Conservation (phyloP, 1,140 invertebrate species). For the Cherax destructor region DNA sequence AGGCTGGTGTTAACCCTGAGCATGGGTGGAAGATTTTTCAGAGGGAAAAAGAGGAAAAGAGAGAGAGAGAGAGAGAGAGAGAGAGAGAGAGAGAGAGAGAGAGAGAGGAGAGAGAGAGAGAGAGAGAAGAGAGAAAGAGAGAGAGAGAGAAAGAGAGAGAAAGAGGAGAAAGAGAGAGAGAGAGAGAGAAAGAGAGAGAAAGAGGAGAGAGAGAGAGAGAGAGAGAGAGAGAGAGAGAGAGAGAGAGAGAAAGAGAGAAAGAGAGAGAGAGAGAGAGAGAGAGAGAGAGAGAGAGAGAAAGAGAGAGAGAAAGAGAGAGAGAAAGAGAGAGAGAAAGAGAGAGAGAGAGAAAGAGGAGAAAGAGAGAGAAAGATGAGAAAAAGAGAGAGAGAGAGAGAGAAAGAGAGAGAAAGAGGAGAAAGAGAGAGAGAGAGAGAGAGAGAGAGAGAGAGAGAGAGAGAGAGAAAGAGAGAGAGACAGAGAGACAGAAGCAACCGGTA, state of each 20-base stretch:
- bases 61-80: background rate
- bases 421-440: background rate
- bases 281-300: background rate
- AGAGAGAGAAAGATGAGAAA: no score
- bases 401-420: no score
- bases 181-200: background rate
- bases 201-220: background rate
- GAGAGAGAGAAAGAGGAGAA: background rate
- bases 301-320: background rate
- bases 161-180: background rate
- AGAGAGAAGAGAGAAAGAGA: background rate
- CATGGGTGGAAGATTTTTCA: background rate
- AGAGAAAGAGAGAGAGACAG: slow-evolving; percentile 26
- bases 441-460: background rate
- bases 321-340: background rate
- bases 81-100: background rate
- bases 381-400: no score
- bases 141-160: background rate
- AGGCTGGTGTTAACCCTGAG: background rate
- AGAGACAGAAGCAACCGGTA: background rate
- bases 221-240: background rate
- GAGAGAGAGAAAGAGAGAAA: background rate
- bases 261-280: background rate
- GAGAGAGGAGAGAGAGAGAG: background rate
- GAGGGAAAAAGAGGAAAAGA: background rate